Percentiles rank a stretch among this genome's conserved stretches.
Conservation (phyloP, 2,797 vertebrate genomes). For the Chrysolophus pictus region DNA sequence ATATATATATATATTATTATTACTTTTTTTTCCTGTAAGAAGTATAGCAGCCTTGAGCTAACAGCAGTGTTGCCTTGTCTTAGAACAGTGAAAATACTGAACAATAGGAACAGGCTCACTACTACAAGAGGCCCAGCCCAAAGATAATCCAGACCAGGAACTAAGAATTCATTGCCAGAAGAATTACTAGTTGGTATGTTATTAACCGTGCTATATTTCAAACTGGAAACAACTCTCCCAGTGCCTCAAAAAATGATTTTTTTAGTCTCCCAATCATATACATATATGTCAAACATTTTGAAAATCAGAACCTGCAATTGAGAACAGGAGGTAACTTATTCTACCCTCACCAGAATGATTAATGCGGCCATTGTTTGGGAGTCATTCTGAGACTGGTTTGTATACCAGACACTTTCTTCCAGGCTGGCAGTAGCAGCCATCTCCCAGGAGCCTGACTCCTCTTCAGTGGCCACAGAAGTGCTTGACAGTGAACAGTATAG, state of each 20-base stretch:
- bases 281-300: neutral
- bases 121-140: neutral
- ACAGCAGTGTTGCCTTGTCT: neutral
- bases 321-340: neutral
- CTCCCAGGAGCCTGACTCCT: neutral
- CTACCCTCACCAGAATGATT: neutral
- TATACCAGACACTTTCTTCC: neutral
- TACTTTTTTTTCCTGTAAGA: neutral
- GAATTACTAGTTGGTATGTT: neutral
- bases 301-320: neutral
- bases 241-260: neutral
- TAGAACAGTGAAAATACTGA: constrained; percentile 37
- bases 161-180: neutral
- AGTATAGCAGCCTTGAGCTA: neutral
- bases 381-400: neutral
- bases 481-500: neutral
- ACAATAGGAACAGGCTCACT: constrained; percentile 1
- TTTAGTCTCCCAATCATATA: neutral
- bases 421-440: neutral
- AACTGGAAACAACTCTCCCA: neutral
- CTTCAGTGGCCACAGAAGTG: neutral
- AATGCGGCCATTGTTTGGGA: neutral
- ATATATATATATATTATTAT: no score
- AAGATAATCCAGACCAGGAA: constrained; percentile 14
- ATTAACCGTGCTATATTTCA: neutral